Evolutionary conservation across 2,113 vertebrate genomes (phyloP), one percentile per base, ranked within the genome.

Genomic region (Microtus oregoni): DNA sequence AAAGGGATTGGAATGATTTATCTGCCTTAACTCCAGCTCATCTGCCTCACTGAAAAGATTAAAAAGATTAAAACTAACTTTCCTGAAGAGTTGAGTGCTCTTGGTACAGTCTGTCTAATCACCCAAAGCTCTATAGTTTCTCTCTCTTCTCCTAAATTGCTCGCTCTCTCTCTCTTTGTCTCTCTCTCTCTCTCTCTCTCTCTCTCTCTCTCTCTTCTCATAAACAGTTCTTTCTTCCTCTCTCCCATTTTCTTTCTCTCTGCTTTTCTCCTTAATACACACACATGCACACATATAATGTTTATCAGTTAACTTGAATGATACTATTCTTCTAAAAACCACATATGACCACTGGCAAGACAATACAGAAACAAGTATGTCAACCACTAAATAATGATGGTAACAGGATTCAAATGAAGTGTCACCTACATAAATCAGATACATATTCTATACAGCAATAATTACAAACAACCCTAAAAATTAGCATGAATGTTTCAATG

Each of bases 61-160:
- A 83, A 95, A 97, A 73, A 93, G 15, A 92, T 89, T 83, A 85
- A 95, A 97, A 78, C 30, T 32, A 89, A 63, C 38, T n/a, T 94
- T 91, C 41, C 61, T 75, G 91, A 95, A 91, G 47, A 91, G 86
- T 67, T 93, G n/a, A 87, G 78, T 82, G 55, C 28, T 44, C n/a
- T 88, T 52, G 47, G 61, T 79, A 26, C 8, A 72, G 90, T 12
- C 10, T 92, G 15, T 91, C 24, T 38, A 77, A 89, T 4, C 67
- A 89, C 73, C 63, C 26, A 20, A 90, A 26, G 76, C 28, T 79
- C 11, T 24, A 30, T 28, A 19, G 81, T 4, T 85, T 7, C 44
- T 90, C 15, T 52, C 78, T 50, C 78, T 70, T 89, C 61, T 86
- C 58, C 28, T 73, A 72, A 92, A 82, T 41, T 85, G 83, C 28